phyloP scores from a whole-genome alignment of 2,797 vertebrate species.

The Lepilemur ruficaudatus region DNA sequence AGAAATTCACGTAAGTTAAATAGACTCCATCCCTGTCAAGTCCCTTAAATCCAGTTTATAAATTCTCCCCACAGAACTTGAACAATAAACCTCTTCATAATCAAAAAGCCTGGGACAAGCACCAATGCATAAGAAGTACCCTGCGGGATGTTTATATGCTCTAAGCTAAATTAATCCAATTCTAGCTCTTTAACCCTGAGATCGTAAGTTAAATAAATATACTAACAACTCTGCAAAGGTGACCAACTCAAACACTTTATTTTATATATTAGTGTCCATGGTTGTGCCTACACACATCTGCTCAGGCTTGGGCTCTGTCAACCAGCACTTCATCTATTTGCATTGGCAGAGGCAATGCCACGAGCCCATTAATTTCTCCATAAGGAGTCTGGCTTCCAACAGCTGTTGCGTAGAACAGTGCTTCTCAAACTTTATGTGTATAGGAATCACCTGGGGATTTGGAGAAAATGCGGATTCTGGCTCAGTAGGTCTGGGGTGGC shows the following conservation, averaged over 20 bases:
- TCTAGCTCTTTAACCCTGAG: background rate
- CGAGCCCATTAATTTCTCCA: background rate
- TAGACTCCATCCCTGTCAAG: background rate
- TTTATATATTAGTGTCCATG: background rate
- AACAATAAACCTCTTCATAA: background rate
- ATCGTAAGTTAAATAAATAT: background rate
- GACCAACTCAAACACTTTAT: background rate
- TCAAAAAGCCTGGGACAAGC: background rate
- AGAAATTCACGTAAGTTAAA: background rate
- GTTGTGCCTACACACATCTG: background rate
- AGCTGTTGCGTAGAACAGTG: background rate
- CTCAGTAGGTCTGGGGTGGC: background rate
- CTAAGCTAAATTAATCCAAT: background rate
- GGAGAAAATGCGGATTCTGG: background rate
- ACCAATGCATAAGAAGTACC: background rate
- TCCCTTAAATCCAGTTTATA: background rate
- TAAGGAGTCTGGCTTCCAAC: background rate
- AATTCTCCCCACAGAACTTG: background rate
- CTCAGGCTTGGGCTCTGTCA: background rate
- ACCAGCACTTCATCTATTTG: background rate
- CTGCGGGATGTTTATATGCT: background rate
- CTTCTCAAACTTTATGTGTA: background rate
- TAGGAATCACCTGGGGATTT: background rate
- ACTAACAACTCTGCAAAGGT: background rate
- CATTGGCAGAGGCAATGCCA: background rate